These are phyloP conservation scores for Cepphus grylle DNA, from an alignment of 2,113 vertebrate species.

Conservation along the genomic window DNA sequence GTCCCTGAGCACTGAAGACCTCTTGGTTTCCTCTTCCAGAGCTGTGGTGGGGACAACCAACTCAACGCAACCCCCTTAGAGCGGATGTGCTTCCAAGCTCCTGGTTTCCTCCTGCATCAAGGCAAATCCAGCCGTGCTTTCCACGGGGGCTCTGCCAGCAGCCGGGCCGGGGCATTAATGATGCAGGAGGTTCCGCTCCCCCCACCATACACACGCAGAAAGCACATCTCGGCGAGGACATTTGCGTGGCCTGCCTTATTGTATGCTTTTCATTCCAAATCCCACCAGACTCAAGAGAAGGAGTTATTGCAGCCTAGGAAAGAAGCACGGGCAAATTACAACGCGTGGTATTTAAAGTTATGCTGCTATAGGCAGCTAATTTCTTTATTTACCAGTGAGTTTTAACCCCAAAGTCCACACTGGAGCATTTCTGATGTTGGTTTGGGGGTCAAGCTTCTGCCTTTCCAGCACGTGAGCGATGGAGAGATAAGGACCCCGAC, in stretches of 20 bases:
- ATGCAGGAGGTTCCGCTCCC: background rate
- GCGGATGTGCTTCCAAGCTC: background rate
- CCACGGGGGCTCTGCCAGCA: background rate
- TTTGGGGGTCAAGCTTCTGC: background rate
- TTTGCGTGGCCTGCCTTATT: background rate
- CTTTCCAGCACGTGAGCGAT: rapidly evolving
- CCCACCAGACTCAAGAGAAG: background rate
- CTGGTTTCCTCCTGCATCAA: background rate
- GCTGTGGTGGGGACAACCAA: background rate
- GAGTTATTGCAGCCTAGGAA: background rate
- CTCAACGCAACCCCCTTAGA: background rate
- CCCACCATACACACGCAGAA: no score
- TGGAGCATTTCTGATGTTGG: background rate
- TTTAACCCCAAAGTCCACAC: background rate
- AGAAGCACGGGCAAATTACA: background rate
- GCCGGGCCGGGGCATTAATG: background rate
- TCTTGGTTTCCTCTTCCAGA: background rate
- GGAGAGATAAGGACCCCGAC: background rate
- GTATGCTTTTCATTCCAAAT: background rate
- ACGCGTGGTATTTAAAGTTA: rapidly evolving
- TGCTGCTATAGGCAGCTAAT: background rate
- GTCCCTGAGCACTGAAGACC: background rate
- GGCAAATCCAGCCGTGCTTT: background rate
- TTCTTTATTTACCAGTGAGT: background rate
- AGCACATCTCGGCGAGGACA: background rate